Base-by-base conservation (phyloP, 2,888 invertebrate species). In the Tetragonisca angustula region DNA sequence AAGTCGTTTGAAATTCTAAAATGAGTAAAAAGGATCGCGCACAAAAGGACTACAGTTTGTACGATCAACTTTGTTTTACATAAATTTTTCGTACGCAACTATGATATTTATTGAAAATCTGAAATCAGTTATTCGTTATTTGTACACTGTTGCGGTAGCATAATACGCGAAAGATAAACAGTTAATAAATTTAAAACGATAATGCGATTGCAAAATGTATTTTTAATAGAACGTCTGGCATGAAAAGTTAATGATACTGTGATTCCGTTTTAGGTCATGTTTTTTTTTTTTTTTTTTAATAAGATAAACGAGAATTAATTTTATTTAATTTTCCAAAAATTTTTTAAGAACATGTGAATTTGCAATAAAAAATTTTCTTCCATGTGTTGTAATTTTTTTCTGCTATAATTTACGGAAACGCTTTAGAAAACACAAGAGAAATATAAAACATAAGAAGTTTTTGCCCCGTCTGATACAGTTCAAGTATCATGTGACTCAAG, bases 121-220 rank as follows among this genome's bases (percentile, higher is more conserved):
- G 43, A 64, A 49, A 82, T 82, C 74, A 49, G n/a, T 73, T 64
- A 6, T 43, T 73, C 19, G 36, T 69, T 81, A 49, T 49, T 76
- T 70, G 54, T 70, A 65, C 65, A 67, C 62, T 75, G 68, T 76
- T 76, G 27, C 21, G 19, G 43, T 43, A 9, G 43, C n/a, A 36
- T 52, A 21, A 81, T 74, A 17, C 59, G 24, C 27, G 6, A 2
- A 11, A 61, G 83, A 77, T 82, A 84, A 82, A 75, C 19, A 49
- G 24, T 43, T 36, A 78, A 82, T 82, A 78, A 84, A 56, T 84
- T 64, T 54, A 36, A 74, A 61, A 65, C 27, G 82, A 84, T 77
- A 74, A 82, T 71, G n/a, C 61, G 78, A 64, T 82, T 78, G 71
- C 74, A 78, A 84, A 77, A 81, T 65, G 54, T 77, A 76, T 81